phyloP scores from a whole-genome alignment of 1,140 invertebrate species.

The Drosophila santomea region DNA sequence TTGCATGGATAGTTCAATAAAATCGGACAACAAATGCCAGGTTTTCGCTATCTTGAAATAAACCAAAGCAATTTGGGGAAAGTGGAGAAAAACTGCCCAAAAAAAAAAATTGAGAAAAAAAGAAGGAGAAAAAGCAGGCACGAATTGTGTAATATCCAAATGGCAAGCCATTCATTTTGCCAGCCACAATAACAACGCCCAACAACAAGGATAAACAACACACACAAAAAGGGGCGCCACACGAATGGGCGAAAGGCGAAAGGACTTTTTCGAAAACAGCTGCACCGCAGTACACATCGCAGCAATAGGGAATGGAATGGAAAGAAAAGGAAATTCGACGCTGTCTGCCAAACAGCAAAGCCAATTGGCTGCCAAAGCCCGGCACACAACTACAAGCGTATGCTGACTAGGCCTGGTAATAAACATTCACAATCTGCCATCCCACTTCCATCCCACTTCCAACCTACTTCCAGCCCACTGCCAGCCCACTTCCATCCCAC shows the following conservation, averaged over 20 bases:
- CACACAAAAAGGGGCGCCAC: conserved; percentile 21
- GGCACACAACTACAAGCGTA: conserved; percentile 21
- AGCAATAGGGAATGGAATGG: background rate
- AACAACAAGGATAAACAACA: conserved; percentile 30
- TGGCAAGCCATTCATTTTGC: conserved; percentile 55
- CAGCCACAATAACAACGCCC: conserved; percentile 36
- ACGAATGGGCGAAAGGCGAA: conserved; percentile 41
- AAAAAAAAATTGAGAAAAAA: background rate
- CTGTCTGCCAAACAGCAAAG: conserved; percentile 51
- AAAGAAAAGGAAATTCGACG: conserved; percentile 24
- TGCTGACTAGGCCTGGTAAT: conserved; percentile 54
- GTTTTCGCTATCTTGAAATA: conserved; percentile 11
- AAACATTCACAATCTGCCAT: conserved; percentile 51
- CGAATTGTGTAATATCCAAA: conserved; percentile 62
- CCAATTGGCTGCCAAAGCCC: conserved; percentile 50
- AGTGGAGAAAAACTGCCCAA: conserved; percentile 11
- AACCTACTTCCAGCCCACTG: background rate
- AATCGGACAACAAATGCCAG: conserved; percentile 1
- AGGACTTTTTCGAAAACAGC: conserved; percentile 38
- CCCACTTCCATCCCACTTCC: background rate
- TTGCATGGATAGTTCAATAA: conserved; percentile 23
- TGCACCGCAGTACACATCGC: conserved; percentile 15
- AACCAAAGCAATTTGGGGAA: conserved; percentile 23
- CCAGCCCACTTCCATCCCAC: background rate
- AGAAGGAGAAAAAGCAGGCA: conserved; percentile 21